Percentiles rank a stretch among this genome's conserved stretches.
Evolutionary conservation across 2,888 invertebrate genomes (phyloP).

Genomic region (Pyrrhosoma nymphula): DNA sequence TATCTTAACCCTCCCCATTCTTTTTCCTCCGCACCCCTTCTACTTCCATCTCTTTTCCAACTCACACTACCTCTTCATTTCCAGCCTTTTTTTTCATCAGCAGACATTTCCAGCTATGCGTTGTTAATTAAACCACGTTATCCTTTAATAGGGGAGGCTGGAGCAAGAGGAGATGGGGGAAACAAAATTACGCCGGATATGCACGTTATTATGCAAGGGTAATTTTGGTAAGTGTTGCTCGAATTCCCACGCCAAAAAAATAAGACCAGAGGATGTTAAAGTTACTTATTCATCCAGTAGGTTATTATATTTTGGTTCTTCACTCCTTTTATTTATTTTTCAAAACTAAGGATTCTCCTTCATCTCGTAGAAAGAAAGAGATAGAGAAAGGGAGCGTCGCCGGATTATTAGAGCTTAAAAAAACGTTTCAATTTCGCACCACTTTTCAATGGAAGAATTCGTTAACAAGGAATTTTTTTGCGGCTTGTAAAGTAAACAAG

Average conservation of each 20-base stretch:
- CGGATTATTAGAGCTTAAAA: neutral
- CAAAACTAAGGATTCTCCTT: neutral
- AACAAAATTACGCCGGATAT: slow-evolving; percentile 31
- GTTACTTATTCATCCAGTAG: slow-evolving; percentile 45
- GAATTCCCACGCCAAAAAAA: neutral
- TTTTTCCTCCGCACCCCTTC: neutral
- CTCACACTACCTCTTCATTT: neutral
- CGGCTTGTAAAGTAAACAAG: neutral
- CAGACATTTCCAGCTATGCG: slow-evolving; percentile 30
- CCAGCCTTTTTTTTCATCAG: slow-evolving; percentile 16
- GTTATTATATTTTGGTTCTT: neutral
- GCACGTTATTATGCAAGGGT: slow-evolving; percentile 53
- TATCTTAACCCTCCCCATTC: neutral
- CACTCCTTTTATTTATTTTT: neutral
- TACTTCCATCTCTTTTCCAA: neutral
- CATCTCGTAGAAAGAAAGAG: neutral
- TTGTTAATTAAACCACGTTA: slow-evolving; percentile 65
- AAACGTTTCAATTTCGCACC: neutral
- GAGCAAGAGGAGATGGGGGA: neutral
- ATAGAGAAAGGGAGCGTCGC: neutral
- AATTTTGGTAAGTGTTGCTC: slow-evolving; percentile 31
- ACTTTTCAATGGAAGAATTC: neutral
- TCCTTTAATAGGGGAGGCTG: slow-evolving; percentile 42
- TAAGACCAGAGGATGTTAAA: slow-evolving; percentile 18
- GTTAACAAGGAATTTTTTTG: neutral